Conservation (phyloP, 2,797 vertebrate genomes). For the Poeciliopsis turneri region DNA sequence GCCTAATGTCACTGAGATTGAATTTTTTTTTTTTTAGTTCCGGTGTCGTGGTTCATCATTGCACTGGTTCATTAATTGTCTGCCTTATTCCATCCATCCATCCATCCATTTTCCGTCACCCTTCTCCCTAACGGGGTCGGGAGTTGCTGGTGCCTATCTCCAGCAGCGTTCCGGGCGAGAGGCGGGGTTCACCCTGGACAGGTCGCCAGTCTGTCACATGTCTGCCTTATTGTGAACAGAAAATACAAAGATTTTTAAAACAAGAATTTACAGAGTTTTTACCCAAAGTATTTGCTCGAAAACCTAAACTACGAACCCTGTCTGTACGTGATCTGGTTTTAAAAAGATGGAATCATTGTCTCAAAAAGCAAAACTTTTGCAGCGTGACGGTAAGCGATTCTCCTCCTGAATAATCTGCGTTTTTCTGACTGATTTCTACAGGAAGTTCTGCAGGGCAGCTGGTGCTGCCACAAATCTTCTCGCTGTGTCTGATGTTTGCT, state of each 20-base stretch:
- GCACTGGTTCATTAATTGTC: too few relatives aligned
- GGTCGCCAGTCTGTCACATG: too few relatives aligned
- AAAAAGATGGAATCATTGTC: not conserved
- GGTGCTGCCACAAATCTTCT: slow-evolving; percentile 35
- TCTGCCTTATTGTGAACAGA: not conserved
- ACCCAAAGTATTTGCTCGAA: not conserved
- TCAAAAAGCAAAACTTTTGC: not conserved
- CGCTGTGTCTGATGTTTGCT: slow-evolving; percentile 44
- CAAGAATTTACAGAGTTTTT: not conserved
- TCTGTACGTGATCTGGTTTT: not conserved
- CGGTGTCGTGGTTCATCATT: not conserved
- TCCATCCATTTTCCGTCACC: too few relatives aligned
- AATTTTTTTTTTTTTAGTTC: not conserved
- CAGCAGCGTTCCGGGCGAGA: too few relatives aligned
- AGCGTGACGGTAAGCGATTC: not conserved
- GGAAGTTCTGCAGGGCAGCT: slow-evolving; percentile 36
- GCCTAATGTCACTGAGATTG: not conserved
- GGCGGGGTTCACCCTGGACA: too few relatives aligned
- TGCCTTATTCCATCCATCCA: too few relatives aligned
- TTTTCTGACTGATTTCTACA: slow-evolving; percentile 8
- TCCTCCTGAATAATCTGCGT: not conserved
- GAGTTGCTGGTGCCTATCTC: too few relatives aligned
- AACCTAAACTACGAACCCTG: not conserved
- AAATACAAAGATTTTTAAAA: not conserved
- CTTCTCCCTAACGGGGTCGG: too few relatives aligned